A percentile compares a stretch with the other conserved stretches of the same genome.
phyloP scores from a whole-genome alignment of 2,113 vertebrate genomes.

The Fulmarus glacialis region DNA sequence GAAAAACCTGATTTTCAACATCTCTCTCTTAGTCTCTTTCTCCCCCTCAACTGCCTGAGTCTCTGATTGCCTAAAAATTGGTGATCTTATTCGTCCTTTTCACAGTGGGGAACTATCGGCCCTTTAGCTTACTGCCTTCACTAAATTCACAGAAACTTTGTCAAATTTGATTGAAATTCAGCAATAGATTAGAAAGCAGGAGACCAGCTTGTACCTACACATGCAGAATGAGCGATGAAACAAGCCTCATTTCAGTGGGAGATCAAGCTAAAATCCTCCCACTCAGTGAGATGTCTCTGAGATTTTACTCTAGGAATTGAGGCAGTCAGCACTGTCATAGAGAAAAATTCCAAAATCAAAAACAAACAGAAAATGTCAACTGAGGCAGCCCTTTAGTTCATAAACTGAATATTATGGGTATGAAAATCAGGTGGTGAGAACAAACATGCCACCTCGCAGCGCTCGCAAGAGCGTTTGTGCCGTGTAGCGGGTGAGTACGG shows the following conservation, averaged over 20 bases:
- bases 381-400: background rate
- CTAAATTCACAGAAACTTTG: background rate
- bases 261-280: background rate
- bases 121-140: background rate
- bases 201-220: background rate
- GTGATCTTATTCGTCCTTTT: background rate
- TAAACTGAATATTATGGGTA: background rate
- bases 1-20: background rate
- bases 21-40: background rate
- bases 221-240: background rate
- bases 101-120: background rate
- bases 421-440: background rate
- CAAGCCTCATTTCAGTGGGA: background rate
- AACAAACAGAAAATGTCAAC: background rate
- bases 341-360: background rate
- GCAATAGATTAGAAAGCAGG: background rate
- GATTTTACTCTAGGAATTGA: background rate
- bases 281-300: background rate
- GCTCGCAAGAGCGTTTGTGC: background rate
- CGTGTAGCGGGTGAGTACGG: rapidly evolving
- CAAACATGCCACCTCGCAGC: background rate
- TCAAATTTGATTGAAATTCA: background rate
- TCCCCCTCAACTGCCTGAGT: background rate
- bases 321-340: background rate
- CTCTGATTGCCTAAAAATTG: background rate